Evolutionary conservation across 92 coral and sea anemone genomes (phyloP).

Genomic region (Muricea muricata): DNA sequence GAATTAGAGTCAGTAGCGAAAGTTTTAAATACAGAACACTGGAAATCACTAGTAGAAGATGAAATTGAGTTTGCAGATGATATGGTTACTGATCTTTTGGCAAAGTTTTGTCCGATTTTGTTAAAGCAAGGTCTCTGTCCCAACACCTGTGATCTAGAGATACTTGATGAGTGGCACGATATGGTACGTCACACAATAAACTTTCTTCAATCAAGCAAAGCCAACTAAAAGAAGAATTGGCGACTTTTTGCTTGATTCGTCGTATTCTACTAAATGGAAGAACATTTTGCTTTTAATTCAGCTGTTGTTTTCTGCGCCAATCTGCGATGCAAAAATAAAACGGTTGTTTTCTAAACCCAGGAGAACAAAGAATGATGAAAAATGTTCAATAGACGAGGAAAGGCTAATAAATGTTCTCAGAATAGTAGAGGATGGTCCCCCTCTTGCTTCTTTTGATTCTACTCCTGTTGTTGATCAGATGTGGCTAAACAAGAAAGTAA

Average conservation of each 20-base stretch:
- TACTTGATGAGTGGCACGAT: conserved; percentile 71
- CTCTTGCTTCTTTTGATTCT: neutral
- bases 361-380: too few relatives aligned
- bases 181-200: too few relatives aligned
- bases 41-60: conserved; percentile 31
- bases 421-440: neutral
- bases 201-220: too few relatives aligned
- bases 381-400: conserved; percentile 63
- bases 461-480: conserved; percentile 53
- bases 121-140: too few relatives aligned
- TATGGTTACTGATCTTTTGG: conserved; percentile 49
- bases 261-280: conserved; percentile 59
- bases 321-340: conserved; percentile 82
- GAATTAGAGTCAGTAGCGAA: too few relatives aligned
- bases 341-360: conserved; percentile 73
- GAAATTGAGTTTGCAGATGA: conserved; percentile 68
- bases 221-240: conserved; percentile 71
- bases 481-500: conserved; percentile 56
- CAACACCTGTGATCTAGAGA: conserved; percentile 8
- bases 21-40: too few relatives aligned
- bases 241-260: conserved; percentile 62
- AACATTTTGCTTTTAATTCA: conserved; percentile 70
- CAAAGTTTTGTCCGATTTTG: too few relatives aligned
- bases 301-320: conserved; percentile 73
- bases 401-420: conserved; percentile 51